phyloP scores from a whole-genome alignment of 23 tunicate genomes.

The Ciona savignyi region DNA sequence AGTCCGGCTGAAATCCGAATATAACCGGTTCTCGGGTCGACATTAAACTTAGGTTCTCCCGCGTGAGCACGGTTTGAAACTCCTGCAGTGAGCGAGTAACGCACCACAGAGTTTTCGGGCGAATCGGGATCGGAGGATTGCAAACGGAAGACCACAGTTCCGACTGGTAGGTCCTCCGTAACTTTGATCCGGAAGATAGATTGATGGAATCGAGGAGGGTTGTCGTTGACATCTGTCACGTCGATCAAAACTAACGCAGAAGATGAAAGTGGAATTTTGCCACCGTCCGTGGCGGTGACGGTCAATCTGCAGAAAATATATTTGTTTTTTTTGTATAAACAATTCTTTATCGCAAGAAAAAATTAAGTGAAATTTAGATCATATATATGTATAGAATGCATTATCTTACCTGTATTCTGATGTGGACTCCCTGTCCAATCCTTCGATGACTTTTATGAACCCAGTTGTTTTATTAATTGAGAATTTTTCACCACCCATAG shows the following conservation, averaged over 20 bases:
- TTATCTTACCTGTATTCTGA: slow-evolving; percentile 31
- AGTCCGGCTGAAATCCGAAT: slow-evolving; percentile 22
- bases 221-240: slow-evolving; percentile 89
- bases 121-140: slow-evolving; percentile 76
- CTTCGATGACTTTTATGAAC: slow-evolving; percentile 13
- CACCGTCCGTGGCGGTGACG: slow-evolving; percentile 32
- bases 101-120: slow-evolving; percentile 44
- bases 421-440: slow-evolving; percentile 26
- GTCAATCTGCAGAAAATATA: slow-evolving; percentile 18
- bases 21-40: slow-evolving; percentile 48
- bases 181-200: slow-evolving; percentile 25
- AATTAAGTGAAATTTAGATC: too few species aligned
- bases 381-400: background rate
- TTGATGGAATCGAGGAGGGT: slow-evolving; percentile 60
- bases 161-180: slow-evolving; percentile 69
- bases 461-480: slow-evolving; percentile 32
- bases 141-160: slow-evolving; percentile 46
- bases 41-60: slow-evolving; percentile 14
- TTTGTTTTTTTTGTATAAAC: too few species aligned
- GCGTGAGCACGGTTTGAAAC: background rate
- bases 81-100: slow-evolving; percentile 37
- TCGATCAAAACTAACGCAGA: slow-evolving; percentile 32
- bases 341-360: background rate
- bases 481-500: slow-evolving; percentile 5
- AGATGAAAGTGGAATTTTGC: slow-evolving; percentile 24